Evolutionary conservation across 2,113 vertebrate genomes (phyloP), one percentile per base, ranked within the genome.

Genomic region (Xenopus tropicalis): DNA sequence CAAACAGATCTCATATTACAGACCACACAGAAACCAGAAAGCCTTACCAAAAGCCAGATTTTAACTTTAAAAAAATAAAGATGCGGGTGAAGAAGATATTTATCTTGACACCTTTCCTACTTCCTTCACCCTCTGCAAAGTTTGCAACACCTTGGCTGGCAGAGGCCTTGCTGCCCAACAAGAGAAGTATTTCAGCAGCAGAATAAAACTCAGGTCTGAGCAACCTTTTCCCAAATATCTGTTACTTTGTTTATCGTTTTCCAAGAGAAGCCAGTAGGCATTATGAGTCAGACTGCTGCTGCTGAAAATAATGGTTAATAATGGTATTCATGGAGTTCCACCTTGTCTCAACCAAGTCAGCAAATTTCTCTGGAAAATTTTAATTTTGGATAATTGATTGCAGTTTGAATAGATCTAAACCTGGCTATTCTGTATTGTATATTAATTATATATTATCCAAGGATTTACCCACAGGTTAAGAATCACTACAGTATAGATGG

Each of bases 1-100:
- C 73, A 76, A 76, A 76, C 73, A 76, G 66, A 48, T 67, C 66
- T 76, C 73, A 76, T 69, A 24, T 76, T 76, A 76, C 73, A 76
- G 73, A 76, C 73, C 73, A 76, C 73, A 76, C 73, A 69, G 73
- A 76, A 76, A 48, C 21, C 64, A 42, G 64, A 66, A 69, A 76
- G 58, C 23, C 21, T 62, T 48, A 25, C 58, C 61, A 43, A 61
- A 17, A 23, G 65, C 66, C 66, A 69, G 57, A 54, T 69, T 76
- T 63, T 43, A 54, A 69, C 52, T 42, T 17, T 23, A 61, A 51
- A 54, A 69, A 62, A 62, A 75, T 13, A 48, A 54, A 75, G 65
- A 75, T 56, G 73, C 57, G 62, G 66, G 58, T 22, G 66, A 56
- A 69, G 66, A 56, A 69, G 66, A 76, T 76, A 58, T 76, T 76